Evolutionary conservation across 2,888 invertebrate genomes (phyloP).

Genomic region (Nemoura dubitans): DNA sequence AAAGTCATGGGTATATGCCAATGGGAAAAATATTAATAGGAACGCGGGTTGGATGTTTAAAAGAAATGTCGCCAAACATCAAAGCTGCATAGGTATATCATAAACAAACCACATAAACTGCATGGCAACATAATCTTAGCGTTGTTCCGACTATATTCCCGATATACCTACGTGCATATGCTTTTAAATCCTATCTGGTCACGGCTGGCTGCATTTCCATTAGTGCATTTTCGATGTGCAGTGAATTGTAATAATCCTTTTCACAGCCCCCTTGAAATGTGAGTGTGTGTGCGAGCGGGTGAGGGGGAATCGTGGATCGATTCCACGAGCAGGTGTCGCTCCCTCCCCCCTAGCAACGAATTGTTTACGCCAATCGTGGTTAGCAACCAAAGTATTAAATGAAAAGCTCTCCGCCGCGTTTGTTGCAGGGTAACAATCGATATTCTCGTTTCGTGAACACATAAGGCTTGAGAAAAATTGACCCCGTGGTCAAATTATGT

Average conservation of each 20-base stretch:
- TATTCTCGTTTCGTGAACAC: neutral
- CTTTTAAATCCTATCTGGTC: neutral
- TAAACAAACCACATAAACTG: too few relatives aligned
- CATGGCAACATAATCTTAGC: too few relatives aligned
- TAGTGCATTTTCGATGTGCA: neutral
- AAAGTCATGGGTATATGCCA: too few relatives aligned
- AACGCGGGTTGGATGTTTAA: too few relatives aligned
- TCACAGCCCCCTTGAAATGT: neutral
- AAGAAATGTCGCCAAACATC: too few relatives aligned
- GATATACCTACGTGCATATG: too few relatives aligned
- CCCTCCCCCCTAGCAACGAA: neutral
- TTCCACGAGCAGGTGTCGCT: neutral
- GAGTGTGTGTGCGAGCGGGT: too few relatives aligned
- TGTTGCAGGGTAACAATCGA: neutral
- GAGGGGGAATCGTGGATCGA: neutral
- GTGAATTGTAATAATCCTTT: neutral
- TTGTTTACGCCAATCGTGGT: neutral
- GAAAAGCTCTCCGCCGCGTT: neutral
- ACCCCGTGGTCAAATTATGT: neutral
- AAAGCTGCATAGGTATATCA: too few relatives aligned
- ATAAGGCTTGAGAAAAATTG: neutral
- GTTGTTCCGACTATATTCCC: too few relatives aligned
- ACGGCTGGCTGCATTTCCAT: neutral
- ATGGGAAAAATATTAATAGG: too few relatives aligned
- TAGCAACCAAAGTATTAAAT: neutral